Evolutionary conservation across 2,113 vertebrate species (phyloP).

Genomic region (Protobothrops flavoviridis): DNA sequence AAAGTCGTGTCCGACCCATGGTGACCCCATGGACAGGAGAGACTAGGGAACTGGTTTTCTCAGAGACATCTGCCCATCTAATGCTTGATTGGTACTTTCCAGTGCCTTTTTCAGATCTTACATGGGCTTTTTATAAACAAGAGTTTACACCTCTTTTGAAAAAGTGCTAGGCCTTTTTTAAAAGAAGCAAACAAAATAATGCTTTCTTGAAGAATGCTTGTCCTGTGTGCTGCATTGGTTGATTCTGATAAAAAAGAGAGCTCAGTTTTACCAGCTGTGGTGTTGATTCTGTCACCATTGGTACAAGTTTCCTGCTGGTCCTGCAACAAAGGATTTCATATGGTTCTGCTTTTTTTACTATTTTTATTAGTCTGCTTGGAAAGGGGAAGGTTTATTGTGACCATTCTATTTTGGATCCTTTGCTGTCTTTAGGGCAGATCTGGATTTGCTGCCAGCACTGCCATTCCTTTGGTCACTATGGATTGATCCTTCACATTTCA

Average conservation of each 20-base stretch:
- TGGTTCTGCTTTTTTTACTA: neutral
- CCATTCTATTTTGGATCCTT: neutral
- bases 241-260: neutral
- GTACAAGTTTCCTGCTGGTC: neutral
- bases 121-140: neutral
- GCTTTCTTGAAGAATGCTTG: neutral
- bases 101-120: neutral
- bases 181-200: neutral
- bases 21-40: neutral
- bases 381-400: neutral
- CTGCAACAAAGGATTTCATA: neutral
- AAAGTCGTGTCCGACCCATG: no score
- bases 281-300: neutral
- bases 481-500: neutral
- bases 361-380: neutral
- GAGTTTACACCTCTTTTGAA: neutral
- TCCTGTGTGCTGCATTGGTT: neutral
- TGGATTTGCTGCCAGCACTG: neutral
- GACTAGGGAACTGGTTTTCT: neutral
- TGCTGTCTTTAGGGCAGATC: neutral
- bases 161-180: neutral
- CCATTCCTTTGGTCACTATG: neutral
- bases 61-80: neutral
- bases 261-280: neutral
- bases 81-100: neutral